Percentiles rank a stretch among this genome's conserved stretches.
Evolutionary conservation across 2,888 invertebrate genomes (phyloP).

Genomic region (Tanytarsus gracilentus): DNA sequence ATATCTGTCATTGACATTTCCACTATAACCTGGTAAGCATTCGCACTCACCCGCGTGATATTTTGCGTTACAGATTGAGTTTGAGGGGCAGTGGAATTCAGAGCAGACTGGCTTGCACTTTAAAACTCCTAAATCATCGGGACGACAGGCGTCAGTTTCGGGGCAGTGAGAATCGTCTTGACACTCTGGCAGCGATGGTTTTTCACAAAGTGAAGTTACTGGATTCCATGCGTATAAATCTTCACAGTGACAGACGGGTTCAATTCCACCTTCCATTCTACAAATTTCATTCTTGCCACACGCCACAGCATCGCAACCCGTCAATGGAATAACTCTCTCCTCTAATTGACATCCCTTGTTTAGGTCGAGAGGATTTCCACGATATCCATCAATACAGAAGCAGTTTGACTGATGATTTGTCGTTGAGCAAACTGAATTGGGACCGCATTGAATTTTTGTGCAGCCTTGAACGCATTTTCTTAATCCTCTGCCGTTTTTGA

Average conservation of each 20-base stretch:
- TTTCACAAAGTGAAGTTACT: conserved; percentile 68
- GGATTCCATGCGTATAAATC: conserved; percentile 77
- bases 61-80: conserved; percentile 68
- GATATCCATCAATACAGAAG: conserved; percentile 72
- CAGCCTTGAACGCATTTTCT: conserved; percentile 82
- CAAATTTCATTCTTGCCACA: conserved; percentile 79
- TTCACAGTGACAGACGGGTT: conserved; percentile 70
- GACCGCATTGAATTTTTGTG: conserved; percentile 79
- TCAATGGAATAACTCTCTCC: conserved; percentile 47
- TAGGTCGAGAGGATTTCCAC: conserved; percentile 74
- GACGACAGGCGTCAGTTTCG: conserved; percentile 60
- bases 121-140: conserved; percentile 75
- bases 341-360: conserved; percentile 68
- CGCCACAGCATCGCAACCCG: conserved; percentile 63
- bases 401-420: conserved; percentile 79
- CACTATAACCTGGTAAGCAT: conserved; percentile 72
- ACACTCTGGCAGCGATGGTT: conserved; percentile 80
- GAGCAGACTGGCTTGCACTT: conserved; percentile 72
- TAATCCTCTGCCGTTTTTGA: conserved; percentile 67
- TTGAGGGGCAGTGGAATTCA: conserved; percentile 73
- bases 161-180: conserved; percentile 60
- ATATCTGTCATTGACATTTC: conserved; percentile 81
- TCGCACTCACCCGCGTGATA: conserved; percentile 71
- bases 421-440: conserved; percentile 77
- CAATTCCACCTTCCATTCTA: conserved; percentile 54